Conservation (phyloP, 2,113 vertebrate genomes). For the Clarias batrachus region DNA sequence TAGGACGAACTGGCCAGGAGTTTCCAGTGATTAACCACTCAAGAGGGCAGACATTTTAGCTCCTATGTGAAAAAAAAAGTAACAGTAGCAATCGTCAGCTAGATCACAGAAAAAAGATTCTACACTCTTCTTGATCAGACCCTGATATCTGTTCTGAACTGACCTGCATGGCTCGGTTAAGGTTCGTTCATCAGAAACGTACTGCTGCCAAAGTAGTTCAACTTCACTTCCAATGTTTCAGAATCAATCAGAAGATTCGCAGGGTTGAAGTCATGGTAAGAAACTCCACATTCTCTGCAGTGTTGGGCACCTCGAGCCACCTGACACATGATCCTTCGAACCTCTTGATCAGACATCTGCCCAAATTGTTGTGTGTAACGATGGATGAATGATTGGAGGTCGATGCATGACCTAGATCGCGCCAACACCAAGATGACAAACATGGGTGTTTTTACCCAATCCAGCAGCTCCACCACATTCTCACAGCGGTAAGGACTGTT, state of each 20-base stretch:
- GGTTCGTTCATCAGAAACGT: not conserved
- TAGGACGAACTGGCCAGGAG: too few relatives aligned
- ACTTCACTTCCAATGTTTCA: conserved; percentile 54
- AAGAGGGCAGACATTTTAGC: too few relatives aligned
- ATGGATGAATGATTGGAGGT: conserved; percentile 50
- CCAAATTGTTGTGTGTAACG: conserved; percentile 10
- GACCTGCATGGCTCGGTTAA: too few relatives aligned
- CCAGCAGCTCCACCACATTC: conserved; percentile 59
- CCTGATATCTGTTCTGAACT: too few relatives aligned
- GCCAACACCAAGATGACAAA: conserved; percentile 61
- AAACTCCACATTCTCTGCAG: conserved; percentile 57
- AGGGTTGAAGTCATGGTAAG: conserved; percentile 40
- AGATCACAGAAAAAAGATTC: too few relatives aligned
- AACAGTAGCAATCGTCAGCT: too few relatives aligned
- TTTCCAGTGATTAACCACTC: too few relatives aligned
- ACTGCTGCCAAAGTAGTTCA: conserved; percentile 66
- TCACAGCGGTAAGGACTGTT: conserved; percentile 37
- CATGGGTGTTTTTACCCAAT: conserved; percentile 59
- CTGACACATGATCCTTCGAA: conserved; percentile 53
- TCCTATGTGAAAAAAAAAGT: too few relatives aligned
- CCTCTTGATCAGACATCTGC: conserved; percentile 24
- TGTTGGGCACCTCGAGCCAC: conserved; percentile 54
- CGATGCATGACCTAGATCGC: conserved; percentile 49
- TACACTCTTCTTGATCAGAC: too few relatives aligned
- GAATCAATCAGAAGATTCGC: conserved; percentile 55